phyloP scores from a whole-genome alignment of 2,113 vertebrate genomes.

The Ramphastos sulfuratus region DNA sequence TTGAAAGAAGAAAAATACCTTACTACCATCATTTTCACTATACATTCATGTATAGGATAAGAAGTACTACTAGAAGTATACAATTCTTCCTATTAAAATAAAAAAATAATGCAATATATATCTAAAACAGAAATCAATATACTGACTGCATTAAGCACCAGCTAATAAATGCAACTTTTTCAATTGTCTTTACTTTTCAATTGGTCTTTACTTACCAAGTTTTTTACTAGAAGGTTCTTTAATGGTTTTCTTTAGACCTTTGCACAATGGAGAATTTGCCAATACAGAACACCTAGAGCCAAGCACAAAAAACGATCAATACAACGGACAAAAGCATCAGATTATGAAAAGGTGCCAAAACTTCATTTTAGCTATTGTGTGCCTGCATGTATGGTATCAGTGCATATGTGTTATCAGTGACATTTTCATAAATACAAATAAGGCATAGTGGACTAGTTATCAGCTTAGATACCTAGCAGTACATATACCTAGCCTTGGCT shows the following conservation, averaged over 20 bases:
- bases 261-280: conserved; percentile 78
- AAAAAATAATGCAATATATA: not conserved
- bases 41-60: not conserved
- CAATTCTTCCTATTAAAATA: not conserved
- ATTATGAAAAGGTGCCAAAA: not conserved
- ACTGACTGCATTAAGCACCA: not conserved
- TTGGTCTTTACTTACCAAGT: conserved; percentile 68
- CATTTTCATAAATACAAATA: not conserved
- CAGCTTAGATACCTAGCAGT: not conserved
- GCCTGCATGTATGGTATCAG: not conserved
- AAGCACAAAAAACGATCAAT: not conserved
- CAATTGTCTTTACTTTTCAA: not conserved
- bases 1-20: not conserved
- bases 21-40: not conserved
- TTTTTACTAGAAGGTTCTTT: conserved; percentile 54
- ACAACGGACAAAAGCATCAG: not conserved
- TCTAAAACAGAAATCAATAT: not conserved
- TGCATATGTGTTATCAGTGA: not conserved
- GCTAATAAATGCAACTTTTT: not conserved
- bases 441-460: not conserved
- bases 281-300: conserved; percentile 70
- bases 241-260: conserved; percentile 57
- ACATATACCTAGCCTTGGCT: not conserved
- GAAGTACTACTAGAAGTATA: not conserved
- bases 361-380: not conserved